These are phyloP conservation scores for Caenorhabditis tropicalis DNA, from an alignment of 1,140 invertebrate species.

Conservation along the genomic window DNA sequence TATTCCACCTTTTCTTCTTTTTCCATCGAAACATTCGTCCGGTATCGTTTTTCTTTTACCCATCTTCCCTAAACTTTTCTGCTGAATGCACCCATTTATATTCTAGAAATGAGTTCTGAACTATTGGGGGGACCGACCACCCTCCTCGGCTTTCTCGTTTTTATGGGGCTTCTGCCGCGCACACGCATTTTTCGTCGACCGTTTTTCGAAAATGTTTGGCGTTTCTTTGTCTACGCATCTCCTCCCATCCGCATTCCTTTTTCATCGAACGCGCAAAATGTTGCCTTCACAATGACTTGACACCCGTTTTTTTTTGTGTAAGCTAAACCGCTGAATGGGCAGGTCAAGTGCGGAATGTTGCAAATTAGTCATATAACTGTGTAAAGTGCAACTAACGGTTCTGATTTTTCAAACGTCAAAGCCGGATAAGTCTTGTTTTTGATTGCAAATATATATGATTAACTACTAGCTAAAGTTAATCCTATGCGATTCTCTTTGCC, in stretches of 20 bases:
- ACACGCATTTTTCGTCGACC: neutral
- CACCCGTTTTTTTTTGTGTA: neutral
- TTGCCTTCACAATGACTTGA: neutral
- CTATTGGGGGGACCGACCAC: neutral
- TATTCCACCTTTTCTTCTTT: neutral
- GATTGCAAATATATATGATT: too few species aligned
- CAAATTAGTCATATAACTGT: too few species aligned
- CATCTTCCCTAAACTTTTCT: neutral
- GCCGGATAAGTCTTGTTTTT: too few species aligned
- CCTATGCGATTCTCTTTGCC: too few species aligned
- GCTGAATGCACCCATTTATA: neutral
- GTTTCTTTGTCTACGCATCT: neutral
- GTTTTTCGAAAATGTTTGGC: neutral
- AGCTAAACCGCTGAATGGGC: neutral
- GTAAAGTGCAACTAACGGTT: too few species aligned
- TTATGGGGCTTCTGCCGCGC: neutral
- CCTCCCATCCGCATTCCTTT: slow-evolving; percentile 23
- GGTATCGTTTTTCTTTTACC: neutral
- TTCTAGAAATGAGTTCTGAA: neutral
- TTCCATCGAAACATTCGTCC: neutral
- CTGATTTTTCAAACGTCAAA: too few species aligned
- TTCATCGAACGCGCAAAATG: slow-evolving; percentile 14
- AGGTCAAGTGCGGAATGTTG: neutral
- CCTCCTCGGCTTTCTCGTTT: neutral
- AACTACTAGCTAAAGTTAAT: too few species aligned